Conservation (phyloP, 2,113 vertebrate species). For the Falco punctatus region DNA sequence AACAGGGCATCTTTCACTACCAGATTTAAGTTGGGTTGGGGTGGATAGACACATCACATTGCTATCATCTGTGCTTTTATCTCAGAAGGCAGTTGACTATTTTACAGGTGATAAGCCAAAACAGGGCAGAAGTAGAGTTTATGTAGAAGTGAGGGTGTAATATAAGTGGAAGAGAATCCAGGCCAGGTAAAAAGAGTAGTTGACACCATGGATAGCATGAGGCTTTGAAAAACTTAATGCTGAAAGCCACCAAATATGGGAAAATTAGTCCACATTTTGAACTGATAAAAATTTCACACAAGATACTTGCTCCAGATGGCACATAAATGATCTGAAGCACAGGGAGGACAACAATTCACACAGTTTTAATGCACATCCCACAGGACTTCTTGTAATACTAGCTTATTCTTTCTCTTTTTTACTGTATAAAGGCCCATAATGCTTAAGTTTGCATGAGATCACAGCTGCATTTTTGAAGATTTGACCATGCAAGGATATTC, state of each 20-base stretch:
- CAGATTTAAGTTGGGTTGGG: background rate
- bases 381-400: background rate
- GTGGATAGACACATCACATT: background rate
- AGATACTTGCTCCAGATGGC: background rate
- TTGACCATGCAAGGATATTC: background rate
- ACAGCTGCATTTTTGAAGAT: background rate
- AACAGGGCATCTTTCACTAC: background rate
- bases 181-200: background rate
- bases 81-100: background rate
- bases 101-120: background rate
- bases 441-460: background rate
- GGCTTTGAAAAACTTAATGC: background rate
- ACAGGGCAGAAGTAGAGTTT: background rate
- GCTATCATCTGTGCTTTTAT: background rate
- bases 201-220: background rate
- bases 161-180: background rate
- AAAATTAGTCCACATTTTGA: background rate
- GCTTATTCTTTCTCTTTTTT: background rate
- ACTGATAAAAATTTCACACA: background rate
- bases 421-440: background rate
- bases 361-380: background rate
- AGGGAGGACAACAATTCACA: background rate
- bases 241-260: background rate
- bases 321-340: background rate
- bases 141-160: background rate